These are phyloP conservation scores for Heterotilapia buettikoferi DNA, from an alignment of 2,113 vertebrate genomes.

Conservation along the genomic window DNA sequence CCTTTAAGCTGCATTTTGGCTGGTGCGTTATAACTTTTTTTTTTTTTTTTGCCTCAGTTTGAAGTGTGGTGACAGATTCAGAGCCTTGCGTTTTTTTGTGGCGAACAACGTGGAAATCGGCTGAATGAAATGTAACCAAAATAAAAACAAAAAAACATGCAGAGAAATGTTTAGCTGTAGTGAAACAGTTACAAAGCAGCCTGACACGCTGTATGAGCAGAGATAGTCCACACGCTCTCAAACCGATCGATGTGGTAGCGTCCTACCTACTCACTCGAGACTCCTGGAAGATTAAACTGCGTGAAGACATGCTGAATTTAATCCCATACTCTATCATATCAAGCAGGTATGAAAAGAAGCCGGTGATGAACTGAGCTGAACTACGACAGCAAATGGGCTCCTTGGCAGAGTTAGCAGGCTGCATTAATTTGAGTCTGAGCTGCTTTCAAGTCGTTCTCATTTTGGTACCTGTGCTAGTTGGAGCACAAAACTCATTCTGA, in stretches of 20 bases:
- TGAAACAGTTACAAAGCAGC: conserved; percentile 21
- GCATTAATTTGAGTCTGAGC: background rate
- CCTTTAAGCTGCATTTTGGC: conserved; percentile 12
- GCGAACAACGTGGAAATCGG: background rate
- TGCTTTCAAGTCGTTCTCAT: background rate
- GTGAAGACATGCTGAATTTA: background rate
- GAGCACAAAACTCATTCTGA: background rate
- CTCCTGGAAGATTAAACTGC: background rate
- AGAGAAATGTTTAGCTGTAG: background rate
- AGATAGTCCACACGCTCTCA: conserved; percentile 11
- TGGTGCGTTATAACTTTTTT: background rate
- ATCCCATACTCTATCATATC: background rate
- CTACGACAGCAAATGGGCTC: background rate
- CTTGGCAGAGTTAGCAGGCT: background rate
- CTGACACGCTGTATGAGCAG: background rate
- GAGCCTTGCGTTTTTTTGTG: background rate
- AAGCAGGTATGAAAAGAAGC: background rate
- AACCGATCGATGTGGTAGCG: conserved; percentile 11
- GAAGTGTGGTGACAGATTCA: background rate
- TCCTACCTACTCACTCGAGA: background rate
- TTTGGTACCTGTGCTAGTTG: conserved; percentile 15
- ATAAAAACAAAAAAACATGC: background rate
- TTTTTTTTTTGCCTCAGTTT: background rate
- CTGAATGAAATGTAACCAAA: background rate
- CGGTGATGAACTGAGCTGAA: background rate